Evolutionary conservation across 2,113 vertebrate species (phyloP).

Genomic region (Cathartes aura): DNA sequence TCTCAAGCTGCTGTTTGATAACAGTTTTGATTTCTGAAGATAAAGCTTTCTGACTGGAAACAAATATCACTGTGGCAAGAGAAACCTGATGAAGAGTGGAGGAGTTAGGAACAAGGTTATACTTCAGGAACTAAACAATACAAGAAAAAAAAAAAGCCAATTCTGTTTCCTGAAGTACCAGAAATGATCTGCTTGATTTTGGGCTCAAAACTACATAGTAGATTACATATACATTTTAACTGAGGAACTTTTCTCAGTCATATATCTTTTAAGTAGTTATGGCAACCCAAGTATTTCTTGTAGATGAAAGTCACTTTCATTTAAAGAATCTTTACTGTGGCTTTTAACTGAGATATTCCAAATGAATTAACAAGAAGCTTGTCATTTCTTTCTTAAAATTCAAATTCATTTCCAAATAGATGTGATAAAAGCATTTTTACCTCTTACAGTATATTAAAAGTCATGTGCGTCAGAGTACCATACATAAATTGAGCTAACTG

Average conservation of each 20-base stretch:
- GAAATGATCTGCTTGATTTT: neutral
- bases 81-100: constrained; percentile 81
- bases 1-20: constrained; percentile 95
- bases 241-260: neutral
- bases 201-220: neutral
- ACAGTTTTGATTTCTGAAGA: constrained; percentile 90
- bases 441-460: neutral
- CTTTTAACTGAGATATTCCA: neutral
- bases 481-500: neutral
- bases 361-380: neutral
- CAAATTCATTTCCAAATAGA: neutral
- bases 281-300: neutral
- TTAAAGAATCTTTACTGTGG: neutral
- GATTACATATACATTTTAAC: neutral
- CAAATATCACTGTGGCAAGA: constrained; percentile 96
- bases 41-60: constrained; percentile 93
- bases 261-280: neutral
- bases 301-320: neutral
- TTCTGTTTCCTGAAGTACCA: neutral
- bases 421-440: neutral
- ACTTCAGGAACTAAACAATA: neutral
- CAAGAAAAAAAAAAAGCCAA: neutral
- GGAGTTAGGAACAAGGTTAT: neutral
- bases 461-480: neutral
- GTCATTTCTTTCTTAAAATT: neutral